These are phyloP conservation scores for Leptopilina myrica DNA, from an alignment of 2,888 invertebrate genomes.

Conservation along the genomic window DNA sequence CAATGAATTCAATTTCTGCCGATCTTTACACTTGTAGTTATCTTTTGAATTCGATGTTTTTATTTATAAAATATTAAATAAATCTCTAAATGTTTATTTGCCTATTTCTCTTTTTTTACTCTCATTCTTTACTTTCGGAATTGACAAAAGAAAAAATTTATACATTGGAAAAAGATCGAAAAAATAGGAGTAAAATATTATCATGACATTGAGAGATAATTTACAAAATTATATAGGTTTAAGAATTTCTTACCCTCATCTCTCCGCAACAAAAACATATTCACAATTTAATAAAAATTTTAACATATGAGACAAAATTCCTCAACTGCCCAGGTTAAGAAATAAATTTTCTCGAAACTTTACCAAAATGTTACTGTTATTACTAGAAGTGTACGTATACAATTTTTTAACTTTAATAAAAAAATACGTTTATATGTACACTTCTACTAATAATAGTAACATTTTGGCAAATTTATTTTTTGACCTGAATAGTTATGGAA, in stretches of 20 bases:
- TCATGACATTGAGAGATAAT: no score
- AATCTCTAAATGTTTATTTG: constrained; percentile 37
- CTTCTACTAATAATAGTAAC: no score
- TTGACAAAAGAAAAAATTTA: no score
- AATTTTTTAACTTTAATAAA: no score
- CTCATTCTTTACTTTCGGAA: neutral
- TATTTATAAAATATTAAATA: constrained; percentile 56
- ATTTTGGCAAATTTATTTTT: no score
- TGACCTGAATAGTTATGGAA: no score
- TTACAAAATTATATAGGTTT: neutral
- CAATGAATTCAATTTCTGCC: constrained; percentile 56
- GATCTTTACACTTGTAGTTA: constrained; percentile 59
- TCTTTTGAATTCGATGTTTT: constrained; percentile 64
- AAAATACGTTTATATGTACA: no score
- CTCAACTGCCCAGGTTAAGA: no score
- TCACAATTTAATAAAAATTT: neutral
- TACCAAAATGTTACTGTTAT: no score
- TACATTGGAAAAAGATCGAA: neutral
- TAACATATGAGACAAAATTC: constrained; percentile 11
- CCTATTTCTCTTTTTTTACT: neutral
- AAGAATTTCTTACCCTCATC: no score
- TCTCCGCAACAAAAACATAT: neutral
- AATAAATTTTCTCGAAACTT: no score
- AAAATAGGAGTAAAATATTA: neutral
- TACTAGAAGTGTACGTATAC: no score